Evolutionary conservation across 2,888 invertebrate genomes (phyloP).

Genomic region (Imbricaverruca yamaguchii): DNA sequence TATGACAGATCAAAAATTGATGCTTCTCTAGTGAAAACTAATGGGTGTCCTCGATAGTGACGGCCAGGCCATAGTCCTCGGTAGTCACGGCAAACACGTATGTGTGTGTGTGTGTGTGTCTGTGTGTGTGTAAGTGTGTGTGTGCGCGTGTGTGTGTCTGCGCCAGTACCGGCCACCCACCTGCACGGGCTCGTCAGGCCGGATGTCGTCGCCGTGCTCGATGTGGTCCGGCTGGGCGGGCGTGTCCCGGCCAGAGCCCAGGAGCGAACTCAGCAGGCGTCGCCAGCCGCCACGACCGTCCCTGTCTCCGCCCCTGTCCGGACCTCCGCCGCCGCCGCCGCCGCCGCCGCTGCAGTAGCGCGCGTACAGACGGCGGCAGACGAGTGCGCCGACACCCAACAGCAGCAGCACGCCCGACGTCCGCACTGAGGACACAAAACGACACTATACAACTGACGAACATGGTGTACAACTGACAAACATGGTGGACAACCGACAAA

Average conservation of each 20-base stretch:
- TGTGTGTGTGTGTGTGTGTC: no score
- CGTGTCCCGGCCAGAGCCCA: not conserved
- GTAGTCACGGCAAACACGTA: no score
- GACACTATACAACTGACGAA: no score
- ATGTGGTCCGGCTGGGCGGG: not conserved
- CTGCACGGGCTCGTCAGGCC: not conserved
- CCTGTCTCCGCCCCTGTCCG: not conserved
- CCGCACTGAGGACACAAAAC: conserved; percentile 39
- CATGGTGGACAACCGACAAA: no score
- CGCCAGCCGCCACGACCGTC: conserved; percentile 8
- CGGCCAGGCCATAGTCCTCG: no score
- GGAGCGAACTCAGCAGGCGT: not conserved
- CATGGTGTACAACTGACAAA: no score
- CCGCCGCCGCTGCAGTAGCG: conserved; percentile 26
- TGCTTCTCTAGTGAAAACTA: no score
- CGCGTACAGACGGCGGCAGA: conserved; percentile 42
- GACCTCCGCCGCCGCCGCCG: not conserved
- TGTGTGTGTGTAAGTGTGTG: no score
- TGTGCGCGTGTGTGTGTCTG: no score
- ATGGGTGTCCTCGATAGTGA: no score
- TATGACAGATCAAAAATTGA: no score
- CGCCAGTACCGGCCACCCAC: not conserved
- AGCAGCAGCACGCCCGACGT: conserved; percentile 43
- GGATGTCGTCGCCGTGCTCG: not conserved
- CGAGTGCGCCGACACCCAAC: conserved; percentile 43